Base-by-base conservation (phyloP, 1,140 invertebrate species). In the Octopus sinensis region DNA sequence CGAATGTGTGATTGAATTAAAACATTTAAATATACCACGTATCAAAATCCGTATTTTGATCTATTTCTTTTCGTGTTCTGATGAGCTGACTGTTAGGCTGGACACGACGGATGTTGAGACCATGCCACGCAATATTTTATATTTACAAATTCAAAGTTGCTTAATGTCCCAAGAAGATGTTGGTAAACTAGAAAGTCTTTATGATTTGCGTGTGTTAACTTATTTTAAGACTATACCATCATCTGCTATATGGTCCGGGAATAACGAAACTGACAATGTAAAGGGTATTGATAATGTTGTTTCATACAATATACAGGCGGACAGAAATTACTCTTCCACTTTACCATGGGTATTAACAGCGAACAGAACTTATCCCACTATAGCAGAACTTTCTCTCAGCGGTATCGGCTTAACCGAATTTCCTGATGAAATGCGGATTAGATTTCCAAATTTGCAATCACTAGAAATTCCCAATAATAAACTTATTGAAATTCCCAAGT, bases 391-490 rank as follows among this genome's bases (percentile, higher is more conserved):
- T n/a, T 5, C 12, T 43, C 9, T 77, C 12, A 0, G 4, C 6
- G 52, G 76, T 5, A 43, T 77, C n/a, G 30, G 30, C 43, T 51
- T 77, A 6, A 82, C 79, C 30, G 62, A 78, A 54, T 53, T 86
- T 6, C 83, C 85, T n/a, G 17, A 54, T 4, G 12, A 78, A 5
- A 12, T 87, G 6, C 23, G 30, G 13, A 13, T 80, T 1, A 79
- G 80, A n/a, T 84, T 87, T 82, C 86, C 85, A 9, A 85, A 85
- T 56, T 54, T 87, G 10, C 84, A 86, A 80, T 76, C 81, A 13
- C 76, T 87, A 56, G 84, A 87, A 79, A 53, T 87, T 10, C 73
- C 82, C 23, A 78, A 84, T 43, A 86, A 85, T 43, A 73, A 83
- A 51, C 79, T 87, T 4, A 83, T 81, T 2, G 75, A 83, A 10